Evolutionary conservation across 2,888 invertebrate species (phyloP), one percentile per base, ranked within the genome.

Genomic region (Slavum lentiscoides): DNA sequence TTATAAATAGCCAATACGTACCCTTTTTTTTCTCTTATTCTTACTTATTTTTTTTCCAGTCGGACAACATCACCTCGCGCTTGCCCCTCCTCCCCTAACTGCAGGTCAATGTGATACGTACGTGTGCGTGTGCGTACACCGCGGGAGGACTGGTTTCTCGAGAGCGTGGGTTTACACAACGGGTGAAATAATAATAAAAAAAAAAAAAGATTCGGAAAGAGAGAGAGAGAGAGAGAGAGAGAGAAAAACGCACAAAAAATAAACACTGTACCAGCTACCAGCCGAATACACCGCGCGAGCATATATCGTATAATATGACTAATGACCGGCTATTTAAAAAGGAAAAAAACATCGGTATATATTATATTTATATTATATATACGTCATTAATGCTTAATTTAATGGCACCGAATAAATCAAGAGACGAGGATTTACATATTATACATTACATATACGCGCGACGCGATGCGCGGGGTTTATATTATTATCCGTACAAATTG

Each of bases 371-470:
- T 53, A n/a, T 3, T 13, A 19, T 19, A 43, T 19, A 21, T 21
- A 49, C 77, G 72, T 72, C 80, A 80, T 80, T 80, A 80, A 80
- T 64, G 80, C 80, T 80, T 72, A 72, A 80, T 80, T 80, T 80
- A 80, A 80, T 66, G 80, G 80, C 72, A 80, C 72, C 80, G 80
- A 64, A 80, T 80, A 80, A 80, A 80, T 80, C 80, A 80, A 30
- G 55, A 17, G 64, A 58, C 72, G 80, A 30, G 77, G 80, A 80
- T 80, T 80, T 80, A 80, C 80, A 80, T 80, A 75, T 30, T 30
- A 30, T 30, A 30, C 1, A 2, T 2, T 30, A 30, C 4, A 30
- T 30, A 2, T 30, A 30, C 4, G 30, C 30, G 30, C 30, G 30
- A 49, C 64, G 55, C 77, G 69, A 62, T 61, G 69, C 69, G 30